phyloP scores from a whole-genome alignment of 2,797 vertebrate species.

The Xyrichtys novacula region DNA sequence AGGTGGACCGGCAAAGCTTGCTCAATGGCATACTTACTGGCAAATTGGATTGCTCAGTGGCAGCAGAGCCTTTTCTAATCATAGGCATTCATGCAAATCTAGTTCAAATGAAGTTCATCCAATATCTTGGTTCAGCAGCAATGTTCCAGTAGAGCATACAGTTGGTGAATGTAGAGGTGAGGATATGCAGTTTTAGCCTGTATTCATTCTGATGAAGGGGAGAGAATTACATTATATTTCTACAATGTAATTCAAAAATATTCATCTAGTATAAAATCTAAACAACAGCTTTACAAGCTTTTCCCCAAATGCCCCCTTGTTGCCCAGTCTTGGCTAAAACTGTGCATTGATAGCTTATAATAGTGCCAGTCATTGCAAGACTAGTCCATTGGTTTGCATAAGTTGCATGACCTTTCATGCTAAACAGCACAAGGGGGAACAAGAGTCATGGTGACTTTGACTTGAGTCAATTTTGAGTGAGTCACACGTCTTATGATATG shows the following conservation, averaged over 20 bases:
- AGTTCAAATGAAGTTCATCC: slow-evolving; percentile 58
- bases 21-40: slow-evolving; percentile 10
- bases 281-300: background rate
- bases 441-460: background rate
- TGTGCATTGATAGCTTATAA: background rate
- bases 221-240: slow-evolving; percentile 4
- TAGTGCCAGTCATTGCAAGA: background rate
- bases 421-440: slow-evolving; percentile 1
- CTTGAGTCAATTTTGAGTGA: slow-evolving; percentile 18
- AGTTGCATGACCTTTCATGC: background rate
- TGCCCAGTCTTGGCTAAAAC: background rate
- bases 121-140: slow-evolving; percentile 40
- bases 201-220: background rate
- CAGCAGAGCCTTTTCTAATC: slow-evolving; percentile 32
- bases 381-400: background rate
- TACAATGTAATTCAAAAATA: background rate
- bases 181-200: slow-evolving; percentile 1
- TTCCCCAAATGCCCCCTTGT: too few species aligned
- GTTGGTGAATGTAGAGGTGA: slow-evolving; percentile 11
- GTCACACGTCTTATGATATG: background rate
- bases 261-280: background rate
- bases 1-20: slow-evolving; percentile 11
- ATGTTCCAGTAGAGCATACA: slow-evolving; percentile 16
- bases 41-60: slow-evolving; percentile 49
- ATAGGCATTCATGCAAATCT: slow-evolving; percentile 48